Conservation (phyloP, 2,797 vertebrate species). For the Enteromius radiatus region DNA sequence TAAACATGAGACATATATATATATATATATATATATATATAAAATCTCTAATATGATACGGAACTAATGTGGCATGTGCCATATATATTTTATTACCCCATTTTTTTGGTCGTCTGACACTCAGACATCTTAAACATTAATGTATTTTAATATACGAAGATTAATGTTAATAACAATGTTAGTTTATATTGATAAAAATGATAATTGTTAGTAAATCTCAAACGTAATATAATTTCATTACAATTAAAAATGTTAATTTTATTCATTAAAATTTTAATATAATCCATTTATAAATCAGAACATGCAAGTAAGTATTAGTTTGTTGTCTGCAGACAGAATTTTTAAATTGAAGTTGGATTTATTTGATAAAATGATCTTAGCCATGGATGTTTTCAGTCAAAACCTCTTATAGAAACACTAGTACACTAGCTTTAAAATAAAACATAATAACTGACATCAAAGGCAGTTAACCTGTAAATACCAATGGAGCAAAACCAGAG, state of each 20-base stretch:
- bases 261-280: neutral
- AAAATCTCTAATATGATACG: neutral
- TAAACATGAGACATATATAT: too few relatives aligned
- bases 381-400: neutral
- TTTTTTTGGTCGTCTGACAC: neutral
- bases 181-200: neutral
- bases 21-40: neutral
- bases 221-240: neutral
- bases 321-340: neutral
- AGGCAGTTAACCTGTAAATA: neutral
- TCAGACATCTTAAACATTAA: neutral
- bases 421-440: neutral
- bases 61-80: too few relatives aligned
- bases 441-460: slow-evolving; percentile 28
- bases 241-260: neutral
- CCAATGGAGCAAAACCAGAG: slow-evolving; percentile 4
- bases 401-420: neutral
- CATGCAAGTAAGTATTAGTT: neutral
- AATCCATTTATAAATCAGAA: neutral
- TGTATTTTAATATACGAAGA: neutral
- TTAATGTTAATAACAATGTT: neutral
- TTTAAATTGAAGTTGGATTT: neutral
- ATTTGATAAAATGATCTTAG: neutral
- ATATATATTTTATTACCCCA: neutral
- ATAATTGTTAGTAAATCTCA: neutral